Percentiles rank a stretch among this genome's conserved stretches.
These are phyloP conservation scores for Diarsia rubi DNA, from an alignment of 2,888 invertebrate species.

Conservation along the genomic window DNA sequence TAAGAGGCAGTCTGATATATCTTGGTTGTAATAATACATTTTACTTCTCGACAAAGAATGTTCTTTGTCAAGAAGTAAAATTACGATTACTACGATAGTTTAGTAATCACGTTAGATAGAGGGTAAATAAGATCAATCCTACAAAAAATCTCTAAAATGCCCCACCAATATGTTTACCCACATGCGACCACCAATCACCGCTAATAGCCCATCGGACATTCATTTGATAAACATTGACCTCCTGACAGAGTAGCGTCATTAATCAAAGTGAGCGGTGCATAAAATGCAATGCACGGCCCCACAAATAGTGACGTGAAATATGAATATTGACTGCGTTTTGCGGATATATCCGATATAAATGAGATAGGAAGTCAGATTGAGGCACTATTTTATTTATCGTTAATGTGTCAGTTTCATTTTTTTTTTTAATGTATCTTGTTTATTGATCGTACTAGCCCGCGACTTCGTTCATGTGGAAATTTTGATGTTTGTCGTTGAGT, in stretches of 20 bases:
- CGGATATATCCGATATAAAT: conserved; percentile 40
- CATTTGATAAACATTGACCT: conserved; percentile 79
- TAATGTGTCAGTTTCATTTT: background rate
- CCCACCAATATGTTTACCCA: conserved; percentile 14
- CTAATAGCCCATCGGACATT: conserved; percentile 73
- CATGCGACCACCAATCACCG: conserved; percentile 56
- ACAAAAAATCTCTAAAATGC: background rate
- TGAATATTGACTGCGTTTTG: conserved; percentile 49
- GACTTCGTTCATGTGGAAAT: no score
- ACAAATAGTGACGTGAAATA: conserved; percentile 57
- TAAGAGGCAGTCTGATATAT: no score
- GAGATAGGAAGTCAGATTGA: conserved; percentile 10
- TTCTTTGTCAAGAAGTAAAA: no score
- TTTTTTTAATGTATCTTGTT: background rate
- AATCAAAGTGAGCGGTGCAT: conserved; percentile 72
- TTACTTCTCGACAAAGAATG: no score
- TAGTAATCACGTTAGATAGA: no score
- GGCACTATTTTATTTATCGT: conserved; percentile 19
- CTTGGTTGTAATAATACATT: no score
- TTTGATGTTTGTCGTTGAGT: no score
- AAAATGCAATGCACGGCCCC: conserved; percentile 66
- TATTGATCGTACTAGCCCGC: background rate
- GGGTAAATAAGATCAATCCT: no score
- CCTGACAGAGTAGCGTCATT: conserved; percentile 82
- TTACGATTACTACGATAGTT: no score